phyloP scores from a whole-genome alignment of 1,140 invertebrate genomes.

The Zaprionus africanus region DNA sequence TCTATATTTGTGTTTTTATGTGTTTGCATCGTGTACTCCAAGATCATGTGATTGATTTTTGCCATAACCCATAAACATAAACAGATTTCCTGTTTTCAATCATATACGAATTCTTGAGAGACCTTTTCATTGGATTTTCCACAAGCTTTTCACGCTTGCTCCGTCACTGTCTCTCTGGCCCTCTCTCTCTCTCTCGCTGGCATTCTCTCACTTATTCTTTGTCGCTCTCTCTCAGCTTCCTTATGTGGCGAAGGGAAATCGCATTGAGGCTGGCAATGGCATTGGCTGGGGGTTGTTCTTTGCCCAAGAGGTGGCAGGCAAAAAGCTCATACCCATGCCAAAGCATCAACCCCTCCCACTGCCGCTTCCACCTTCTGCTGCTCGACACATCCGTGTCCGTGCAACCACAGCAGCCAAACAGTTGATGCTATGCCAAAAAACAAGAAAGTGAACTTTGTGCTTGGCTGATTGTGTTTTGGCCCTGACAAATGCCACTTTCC shows the following conservation, averaged over 20 bases:
- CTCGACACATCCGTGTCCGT: background rate
- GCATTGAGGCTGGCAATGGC: conserved; percentile 82
- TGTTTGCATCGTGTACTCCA: background rate
- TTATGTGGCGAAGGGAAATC: conserved; percentile 56
- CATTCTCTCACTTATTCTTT: conserved; percentile 12
- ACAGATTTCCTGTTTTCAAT: conserved; percentile 16
- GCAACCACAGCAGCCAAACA: conserved; percentile 52
- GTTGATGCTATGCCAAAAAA: conserved; percentile 70
- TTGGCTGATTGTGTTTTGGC: conserved; percentile 66
- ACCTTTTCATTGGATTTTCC: conserved; percentile 15
- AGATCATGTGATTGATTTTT: conserved; percentile 30
- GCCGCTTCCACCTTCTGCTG: background rate
- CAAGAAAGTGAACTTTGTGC: conserved; percentile 75
- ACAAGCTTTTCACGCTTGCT: conserved; percentile 37
- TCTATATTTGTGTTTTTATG: background rate
- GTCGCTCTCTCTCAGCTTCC: conserved; percentile 33
- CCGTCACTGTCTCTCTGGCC: conserved; percentile 1
- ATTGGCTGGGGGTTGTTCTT: conserved; percentile 72
- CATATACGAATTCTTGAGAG: conserved; percentile 5
- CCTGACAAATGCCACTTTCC: conserved; percentile 35
- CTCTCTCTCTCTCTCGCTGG: background rate
- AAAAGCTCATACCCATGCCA: conserved; percentile 42
- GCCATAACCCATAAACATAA: conserved; percentile 42
- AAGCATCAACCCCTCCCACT: background rate
- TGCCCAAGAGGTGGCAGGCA: conserved; percentile 37